Conservation (phyloP, 2,113 vertebrate species). For the Anarhynchus alexandrinus region DNA sequence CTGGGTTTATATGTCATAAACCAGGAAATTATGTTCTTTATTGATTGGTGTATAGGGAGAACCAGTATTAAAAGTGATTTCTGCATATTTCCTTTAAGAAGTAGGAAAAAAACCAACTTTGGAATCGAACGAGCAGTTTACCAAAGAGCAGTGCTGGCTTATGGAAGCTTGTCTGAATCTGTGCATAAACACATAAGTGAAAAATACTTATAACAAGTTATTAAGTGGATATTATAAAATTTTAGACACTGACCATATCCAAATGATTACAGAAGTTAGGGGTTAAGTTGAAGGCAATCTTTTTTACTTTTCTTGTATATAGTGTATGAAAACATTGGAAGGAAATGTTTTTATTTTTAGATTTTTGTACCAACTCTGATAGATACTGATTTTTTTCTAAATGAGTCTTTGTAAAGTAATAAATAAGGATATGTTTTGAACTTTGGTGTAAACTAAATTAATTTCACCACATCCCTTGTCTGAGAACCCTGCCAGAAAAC, state of each 20-base stretch:
- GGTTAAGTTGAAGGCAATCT: neutral
- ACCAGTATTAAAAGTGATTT: neutral
- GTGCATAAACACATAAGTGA: neutral
- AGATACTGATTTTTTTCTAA: neutral
- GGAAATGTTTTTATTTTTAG: neutral
- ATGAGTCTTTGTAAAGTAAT: neutral
- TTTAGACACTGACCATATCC: neutral
- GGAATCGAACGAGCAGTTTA: neutral
- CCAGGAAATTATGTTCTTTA: neutral
- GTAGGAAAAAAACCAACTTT: neutral
- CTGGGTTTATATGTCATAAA: neutral
- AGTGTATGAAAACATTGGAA: neutral
- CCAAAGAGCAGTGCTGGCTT: neutral
- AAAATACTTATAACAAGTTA: neutral
- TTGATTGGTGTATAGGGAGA: neutral
- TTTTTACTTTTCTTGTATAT: neutral
- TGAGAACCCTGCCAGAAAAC: neutral
- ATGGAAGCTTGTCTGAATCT: neutral
- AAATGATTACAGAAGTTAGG: neutral
- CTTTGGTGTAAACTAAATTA: neutral
- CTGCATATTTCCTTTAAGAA: neutral
- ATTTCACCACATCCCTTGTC: neutral
- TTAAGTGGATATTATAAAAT: neutral
- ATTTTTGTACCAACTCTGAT: neutral
- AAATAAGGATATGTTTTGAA: neutral